These are phyloP conservation scores for Mobula hypostoma DNA, from an alignment of 2,113 vertebrate species.

Conservation along the genomic window DNA sequence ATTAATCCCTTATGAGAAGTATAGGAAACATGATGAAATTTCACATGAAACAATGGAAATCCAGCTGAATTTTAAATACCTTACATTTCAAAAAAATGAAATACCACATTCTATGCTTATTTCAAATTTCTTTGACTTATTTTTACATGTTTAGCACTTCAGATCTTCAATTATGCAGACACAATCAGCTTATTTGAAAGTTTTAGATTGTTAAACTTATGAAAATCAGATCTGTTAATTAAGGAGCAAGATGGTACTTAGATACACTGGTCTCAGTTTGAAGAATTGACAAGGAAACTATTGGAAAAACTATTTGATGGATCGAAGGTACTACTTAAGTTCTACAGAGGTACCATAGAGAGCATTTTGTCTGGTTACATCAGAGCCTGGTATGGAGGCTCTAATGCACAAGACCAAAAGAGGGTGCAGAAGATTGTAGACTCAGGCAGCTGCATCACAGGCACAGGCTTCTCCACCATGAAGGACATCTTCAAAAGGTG, in stretches of 20 bases:
- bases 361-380: too few relatives aligned
- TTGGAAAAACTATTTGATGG: background rate
- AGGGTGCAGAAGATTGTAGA: too few relatives aligned
- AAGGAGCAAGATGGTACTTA: background rate
- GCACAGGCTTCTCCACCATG: too few relatives aligned
- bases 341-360: background rate
- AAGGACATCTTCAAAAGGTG: too few relatives aligned
- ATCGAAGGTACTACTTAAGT: slow-evolving; percentile 5
- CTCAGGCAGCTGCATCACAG: too few relatives aligned
- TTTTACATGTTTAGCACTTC: background rate
- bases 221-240: background rate
- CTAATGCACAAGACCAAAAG: too few relatives aligned
- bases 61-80: background rate
- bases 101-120: slow-evolving; percentile 1
- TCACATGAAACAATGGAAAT: background rate
- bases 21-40: background rate
- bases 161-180: background rate
- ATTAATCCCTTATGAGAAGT: background rate
- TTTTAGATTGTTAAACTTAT: background rate
- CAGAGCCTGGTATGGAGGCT: too few relatives aligned
- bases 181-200: background rate
- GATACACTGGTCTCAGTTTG: background rate
- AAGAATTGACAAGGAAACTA: background rate
- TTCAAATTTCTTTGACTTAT: background rate
- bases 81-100: slow-evolving; percentile 22